Percentiles rank a stretch among this genome's conserved stretches.
Conservation (phyloP, 2,797 vertebrate species). For the Coregonus sp. region DNA sequence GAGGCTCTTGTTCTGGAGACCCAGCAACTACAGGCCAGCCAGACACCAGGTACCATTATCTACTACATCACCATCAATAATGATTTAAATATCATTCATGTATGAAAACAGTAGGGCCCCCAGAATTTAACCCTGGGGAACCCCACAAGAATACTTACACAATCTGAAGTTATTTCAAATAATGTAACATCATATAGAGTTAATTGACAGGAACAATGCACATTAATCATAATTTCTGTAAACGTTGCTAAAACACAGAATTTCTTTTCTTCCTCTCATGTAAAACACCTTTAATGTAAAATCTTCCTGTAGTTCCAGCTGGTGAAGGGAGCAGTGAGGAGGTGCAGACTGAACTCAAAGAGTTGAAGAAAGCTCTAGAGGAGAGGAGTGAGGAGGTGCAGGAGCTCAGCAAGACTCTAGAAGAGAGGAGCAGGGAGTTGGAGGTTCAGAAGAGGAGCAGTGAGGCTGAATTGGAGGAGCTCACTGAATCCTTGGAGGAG, state of each 20-base stretch:
- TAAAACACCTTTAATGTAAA: not conserved
- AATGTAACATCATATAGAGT: too few relatives aligned
- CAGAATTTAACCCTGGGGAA: not conserved
- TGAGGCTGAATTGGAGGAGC: slow-evolving; percentile 71
- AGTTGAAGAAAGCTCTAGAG: slow-evolving; percentile 72
- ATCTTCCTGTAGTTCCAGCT: slow-evolving; percentile 27
- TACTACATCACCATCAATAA: not conserved
- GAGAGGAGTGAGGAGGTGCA: slow-evolving; percentile 64
- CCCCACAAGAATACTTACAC: not conserved
- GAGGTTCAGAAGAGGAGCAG: slow-evolving; percentile 69
- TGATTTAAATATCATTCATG: too few relatives aligned
- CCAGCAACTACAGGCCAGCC: slow-evolving; percentile 46
- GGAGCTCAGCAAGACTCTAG: slow-evolving; percentile 59
- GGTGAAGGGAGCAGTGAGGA: slow-evolving; percentile 30
- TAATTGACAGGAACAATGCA: not conserved
- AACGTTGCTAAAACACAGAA: not conserved
- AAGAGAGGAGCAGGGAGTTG: slow-evolving; percentile 71
- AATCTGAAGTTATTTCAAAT: not conserved
- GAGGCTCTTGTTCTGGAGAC: slow-evolving; percentile 69
- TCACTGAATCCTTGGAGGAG: slow-evolving; percentile 75
- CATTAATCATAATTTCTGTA: not conserved
- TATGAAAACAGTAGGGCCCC: not conserved
- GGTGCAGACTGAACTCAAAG: slow-evolving; percentile 50
- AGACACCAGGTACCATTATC: slow-evolving; percentile 48
- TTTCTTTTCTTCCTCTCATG: not conserved